Evolutionary conservation across 2,113 vertebrate species (phyloP).

Genomic region (Ceratotherium simum): DNA sequence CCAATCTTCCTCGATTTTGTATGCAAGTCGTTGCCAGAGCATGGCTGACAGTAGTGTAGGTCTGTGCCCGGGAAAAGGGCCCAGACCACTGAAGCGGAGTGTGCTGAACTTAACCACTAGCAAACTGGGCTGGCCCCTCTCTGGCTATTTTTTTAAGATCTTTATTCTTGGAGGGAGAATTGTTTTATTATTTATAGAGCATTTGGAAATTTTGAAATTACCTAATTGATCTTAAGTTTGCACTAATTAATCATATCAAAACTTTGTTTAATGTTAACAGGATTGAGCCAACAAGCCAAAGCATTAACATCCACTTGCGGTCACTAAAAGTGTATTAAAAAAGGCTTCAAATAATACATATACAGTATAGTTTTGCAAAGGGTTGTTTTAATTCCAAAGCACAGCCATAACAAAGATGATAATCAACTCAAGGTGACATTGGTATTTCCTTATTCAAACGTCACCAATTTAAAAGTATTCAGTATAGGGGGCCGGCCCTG

Average conservation of each 20-base stretch:
- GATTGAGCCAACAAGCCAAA: slow-evolving; percentile 14
- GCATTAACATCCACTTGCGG: slow-evolving; percentile 34
- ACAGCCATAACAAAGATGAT: slow-evolving; percentile 45
- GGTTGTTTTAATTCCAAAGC: slow-evolving; percentile 51
- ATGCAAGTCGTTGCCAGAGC: no score
- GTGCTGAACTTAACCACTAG: no score
- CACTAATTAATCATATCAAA: slow-evolving; percentile 67
- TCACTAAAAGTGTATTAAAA: slow-evolving; percentile 51
- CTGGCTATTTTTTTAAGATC: slow-evolving; percentile 1
- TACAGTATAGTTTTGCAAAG: slow-evolving; percentile 25
- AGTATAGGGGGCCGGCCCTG: background rate
- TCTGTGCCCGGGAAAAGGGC: no score
- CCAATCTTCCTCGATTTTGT: no score
- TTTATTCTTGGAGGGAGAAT: slow-evolving; percentile 51
- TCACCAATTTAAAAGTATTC: background rate
- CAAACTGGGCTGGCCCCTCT: background rate
- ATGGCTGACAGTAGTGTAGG: no score
- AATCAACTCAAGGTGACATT: slow-evolving; percentile 64
- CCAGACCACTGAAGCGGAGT: no score
- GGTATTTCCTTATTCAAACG: background rate
- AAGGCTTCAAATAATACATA: slow-evolving; percentile 26
- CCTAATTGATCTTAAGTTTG: slow-evolving; percentile 48
- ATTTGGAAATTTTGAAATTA: slow-evolving; percentile 61
- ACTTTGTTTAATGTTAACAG: slow-evolving; percentile 53
- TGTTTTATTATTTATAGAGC: slow-evolving; percentile 55